Evolutionary conservation across 2,797 vertebrate species (phyloP), one percentile per base, ranked within the genome.

Genomic region (Acipenser oxyrinchus): DNA sequence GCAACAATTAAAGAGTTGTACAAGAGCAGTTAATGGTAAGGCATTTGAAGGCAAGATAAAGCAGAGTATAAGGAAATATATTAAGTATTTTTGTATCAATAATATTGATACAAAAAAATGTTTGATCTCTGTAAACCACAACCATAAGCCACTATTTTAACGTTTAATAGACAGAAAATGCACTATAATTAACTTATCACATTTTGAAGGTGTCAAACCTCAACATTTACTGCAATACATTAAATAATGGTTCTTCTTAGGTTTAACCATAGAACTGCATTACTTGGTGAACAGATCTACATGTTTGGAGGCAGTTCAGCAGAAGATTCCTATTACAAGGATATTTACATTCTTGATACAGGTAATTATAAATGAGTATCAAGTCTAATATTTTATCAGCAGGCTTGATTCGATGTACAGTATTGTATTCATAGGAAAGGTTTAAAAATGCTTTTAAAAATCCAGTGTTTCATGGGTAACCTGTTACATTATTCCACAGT

Each of bases 211-310:
- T n/a, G 11, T 62, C 6, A 61, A 1, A 57, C 6, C 58, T 12
- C 1, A 23, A 37, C 23, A 37, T 3, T 37, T 37, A 37, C 23
- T 37, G 23, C 4, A 4, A 37, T 37, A 37, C 2, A 37, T 37
- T 37, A 37, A 37, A 4, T 37, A 37, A 37, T 37, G 23, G 23
- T 66, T 69, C 58, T 77, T 69, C 69, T 37, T 59, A 90, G 89
- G 63, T 81, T 66, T 69, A 81, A 72, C 67, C 86, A 88, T 68
- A 81, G 73, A 4, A 81, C 76, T 62, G 80, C 85, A 69, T 62
- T 77, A 65, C 82, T 87, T 3, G 79, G 81, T 64, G 82, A 87
- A 73, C 85, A 86, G 76, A 73, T 89, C 58, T 89, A 86, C 66
- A 75, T 91, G 85, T 86, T 82, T 51, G 86, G 89, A 70, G 88